Evolutionary conservation across 2,113 vertebrate genomes (phyloP).

Genomic region (Tapirus terrestris): DNA sequence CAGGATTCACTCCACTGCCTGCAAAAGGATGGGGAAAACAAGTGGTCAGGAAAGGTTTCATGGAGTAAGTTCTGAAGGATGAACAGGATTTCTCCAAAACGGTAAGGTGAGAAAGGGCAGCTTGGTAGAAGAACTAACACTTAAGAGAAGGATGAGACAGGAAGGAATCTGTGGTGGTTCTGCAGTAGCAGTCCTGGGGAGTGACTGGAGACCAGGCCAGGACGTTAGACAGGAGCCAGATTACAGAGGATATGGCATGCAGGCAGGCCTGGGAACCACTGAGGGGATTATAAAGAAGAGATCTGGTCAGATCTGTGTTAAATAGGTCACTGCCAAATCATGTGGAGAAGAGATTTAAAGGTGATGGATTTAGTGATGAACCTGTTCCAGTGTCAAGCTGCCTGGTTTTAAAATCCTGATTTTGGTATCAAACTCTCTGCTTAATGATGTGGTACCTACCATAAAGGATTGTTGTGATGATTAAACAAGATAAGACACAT

Average conservation of each 20-base stretch:
- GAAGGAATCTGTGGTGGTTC: neutral
- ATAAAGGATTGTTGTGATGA: neutral
- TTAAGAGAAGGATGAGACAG: neutral
- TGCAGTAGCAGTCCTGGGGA: neutral
- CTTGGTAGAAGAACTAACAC: neutral
- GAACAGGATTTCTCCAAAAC: neutral
- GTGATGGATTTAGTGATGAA: neutral
- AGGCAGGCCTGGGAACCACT: neutral
- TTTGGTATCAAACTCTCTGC: neutral
- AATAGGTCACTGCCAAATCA: neutral
- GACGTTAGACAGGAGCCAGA: neutral
- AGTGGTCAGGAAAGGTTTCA: neutral
- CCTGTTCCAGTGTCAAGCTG: neutral
- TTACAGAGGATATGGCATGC: neutral
- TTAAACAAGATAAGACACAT: neutral
- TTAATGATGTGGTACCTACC: neutral
- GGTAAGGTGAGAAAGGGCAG: neutral
- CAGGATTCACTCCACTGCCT: neutral
- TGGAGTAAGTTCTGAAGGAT: neutral
- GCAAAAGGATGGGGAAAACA: neutral
- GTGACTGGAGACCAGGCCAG: neutral
- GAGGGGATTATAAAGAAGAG: neutral
- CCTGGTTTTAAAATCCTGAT: constrained; percentile 13
- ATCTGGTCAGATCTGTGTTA: neutral
- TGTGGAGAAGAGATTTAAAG: neutral